Evolutionary conservation across 2,113 vertebrate genomes (phyloP), one percentile per base, ranked within the genome.

Genomic region (Enhydra lutris): DNA sequence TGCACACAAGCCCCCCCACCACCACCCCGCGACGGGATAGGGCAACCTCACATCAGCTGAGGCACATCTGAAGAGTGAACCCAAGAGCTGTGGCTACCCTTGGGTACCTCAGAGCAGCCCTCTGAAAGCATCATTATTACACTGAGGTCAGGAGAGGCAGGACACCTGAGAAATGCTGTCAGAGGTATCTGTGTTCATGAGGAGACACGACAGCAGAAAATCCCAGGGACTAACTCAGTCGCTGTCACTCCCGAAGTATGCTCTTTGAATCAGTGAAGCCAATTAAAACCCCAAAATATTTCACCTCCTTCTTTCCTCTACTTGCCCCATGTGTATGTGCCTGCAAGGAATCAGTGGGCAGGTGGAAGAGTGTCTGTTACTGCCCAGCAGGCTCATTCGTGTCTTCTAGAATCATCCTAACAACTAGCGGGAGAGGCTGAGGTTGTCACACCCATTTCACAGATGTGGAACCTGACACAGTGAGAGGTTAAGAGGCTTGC

Each of bases 1-100:
- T 7, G 20, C 23, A 39, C 13, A 36, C 2, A 0, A 34, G 36
- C 4, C 2, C 4, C 55, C 20, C 55, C 20, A 0, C 61, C 21
- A 4, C 34, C 13, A 3, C 47, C 42, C 74, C 39, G 14, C 0
- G 34, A 36, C 4, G 24, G 71, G 31, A 59, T 4, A 2, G 61
- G 21, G 24, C 0, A 1, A 10, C 24, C 83, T 55, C 11, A 80
- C 47, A 59, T 74, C 45, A 83, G 45, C 39, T 3, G 0, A 5
- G n/a, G 34, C n/a, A 14, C 26, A 7, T 71, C 81, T 63, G 36
- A 88, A 18, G 50, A 31, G 7, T 21, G 83, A 93, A 63, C 23
- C 39, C 78, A 31, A 61, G 39, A 50, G 45, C 24, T 36, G 13
- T 17, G 50, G 74, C 89, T 50, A 31, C 65, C 92, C 65, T 21